Evolutionary conservation across 1,140 invertebrate genomes (phyloP), one percentile per base, ranked within the genome.

Genomic region (Dolichoris vasculosae): DNA sequence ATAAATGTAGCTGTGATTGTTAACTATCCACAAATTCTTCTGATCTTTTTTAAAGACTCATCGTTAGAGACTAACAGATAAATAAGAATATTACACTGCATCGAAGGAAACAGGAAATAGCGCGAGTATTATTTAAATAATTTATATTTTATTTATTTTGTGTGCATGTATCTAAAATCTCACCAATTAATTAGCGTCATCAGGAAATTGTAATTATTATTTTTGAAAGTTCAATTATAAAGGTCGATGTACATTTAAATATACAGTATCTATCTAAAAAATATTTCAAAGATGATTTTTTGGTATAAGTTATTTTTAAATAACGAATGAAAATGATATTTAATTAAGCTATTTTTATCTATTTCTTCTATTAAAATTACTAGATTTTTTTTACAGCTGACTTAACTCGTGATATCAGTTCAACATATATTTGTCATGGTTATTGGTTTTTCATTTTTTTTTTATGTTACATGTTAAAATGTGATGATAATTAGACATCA

Each of bases 61-160:
- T 76, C 48, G 73, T 76, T 76, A 76, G 43, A 4, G 73, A 26
- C 3, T 76, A 76, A 76, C 73, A 43, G 73, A 9, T 7, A 30
- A 76, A 48, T 76, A 13, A 48, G 23, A 73, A 20, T 43, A 46
- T 38, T 23, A 20, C 69, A n/a, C 69, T 23, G 23, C 17, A n/a
- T 0, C 35, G 1, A 6, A 20, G 38, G 30, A 48, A 30, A 48
- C 7, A 76, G 26, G n/a, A n/a, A 64, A 15, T 30, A n/a, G 26
- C 4, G 69, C 40, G 20, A 76, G 73, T 48, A 8, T 48, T 20
- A n/a, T 7, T 17, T n/a, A 11, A 17, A 76, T 6, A 7, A 1
- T 8, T 48, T 4, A 4, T 4, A 30, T 48, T 76, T 17, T n/a
- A 76, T 46, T 48, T 30, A 76, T n/a, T 48, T 46, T 7, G 20